phyloP scores from a whole-genome alignment of 35 echinoderm and acorn worm species.

The Hemicentrotus pulcherrimus region DNA sequence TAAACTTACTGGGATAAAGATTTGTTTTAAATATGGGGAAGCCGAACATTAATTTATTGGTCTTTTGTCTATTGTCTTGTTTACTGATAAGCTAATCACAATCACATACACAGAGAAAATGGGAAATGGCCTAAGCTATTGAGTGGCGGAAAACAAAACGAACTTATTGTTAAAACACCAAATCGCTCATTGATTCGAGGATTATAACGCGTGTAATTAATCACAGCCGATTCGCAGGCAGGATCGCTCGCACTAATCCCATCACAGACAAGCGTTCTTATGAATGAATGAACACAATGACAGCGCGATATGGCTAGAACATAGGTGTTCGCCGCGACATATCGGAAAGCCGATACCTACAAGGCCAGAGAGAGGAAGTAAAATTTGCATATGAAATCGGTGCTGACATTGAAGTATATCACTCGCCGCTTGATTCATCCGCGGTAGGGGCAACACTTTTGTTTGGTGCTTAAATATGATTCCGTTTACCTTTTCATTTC shows the following conservation, averaged over 20 bases:
- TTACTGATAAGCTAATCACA: not conserved
- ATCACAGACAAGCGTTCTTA: constrained; percentile 31
- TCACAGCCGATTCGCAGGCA: constrained; percentile 17
- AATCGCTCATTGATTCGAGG: not conserved
- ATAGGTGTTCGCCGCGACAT: constrained; percentile 42
- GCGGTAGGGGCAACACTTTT: constrained; percentile 7
- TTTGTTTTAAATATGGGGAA: too few species aligned
- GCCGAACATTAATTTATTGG: too few species aligned
- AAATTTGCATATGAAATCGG: constrained; percentile 99
- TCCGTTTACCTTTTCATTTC: not conserved
- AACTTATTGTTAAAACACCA: not conserved
- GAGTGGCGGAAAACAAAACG: not conserved
- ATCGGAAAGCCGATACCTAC: constrained; percentile 98
- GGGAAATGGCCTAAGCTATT: not conserved
- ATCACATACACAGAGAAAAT: not conserved
- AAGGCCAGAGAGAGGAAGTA: constrained; percentile 99
- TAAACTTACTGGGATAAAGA: too few species aligned
- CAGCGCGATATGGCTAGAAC: constrained; percentile 24
- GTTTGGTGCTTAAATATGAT: not conserved
- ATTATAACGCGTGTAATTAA: constrained; percentile 19
- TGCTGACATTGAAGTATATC: constrained; percentile 74
- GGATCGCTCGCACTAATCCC: constrained; percentile 26
- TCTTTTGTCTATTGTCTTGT: not conserved
- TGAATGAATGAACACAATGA: constrained; percentile 49
- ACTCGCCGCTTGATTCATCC: constrained; percentile 54